Evolutionary conservation across 2,113 vertebrate species (phyloP).

Genomic region (Python bivittatus): DNA sequence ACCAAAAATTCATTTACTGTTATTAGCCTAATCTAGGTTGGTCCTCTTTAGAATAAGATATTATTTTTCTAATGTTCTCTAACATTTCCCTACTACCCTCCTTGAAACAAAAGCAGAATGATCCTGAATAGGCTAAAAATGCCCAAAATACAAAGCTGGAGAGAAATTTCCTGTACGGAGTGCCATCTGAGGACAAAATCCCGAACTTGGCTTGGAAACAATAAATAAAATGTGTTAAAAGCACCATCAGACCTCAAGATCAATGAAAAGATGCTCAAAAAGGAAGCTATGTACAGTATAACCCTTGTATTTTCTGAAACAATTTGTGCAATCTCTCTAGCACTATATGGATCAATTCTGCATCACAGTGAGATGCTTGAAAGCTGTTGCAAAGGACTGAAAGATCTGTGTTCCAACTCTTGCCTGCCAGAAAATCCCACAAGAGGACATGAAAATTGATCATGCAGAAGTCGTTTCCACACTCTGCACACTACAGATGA

Average conservation of each 20-base stretch:
- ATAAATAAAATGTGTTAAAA: not conserved
- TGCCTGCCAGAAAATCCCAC: not conserved
- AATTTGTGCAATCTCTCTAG: not conserved
- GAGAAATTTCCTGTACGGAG: not conserved
- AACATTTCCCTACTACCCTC: not conserved
- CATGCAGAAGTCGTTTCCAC: not conserved
- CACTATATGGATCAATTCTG: not conserved
- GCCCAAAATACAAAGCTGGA: not conserved
- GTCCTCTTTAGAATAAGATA: not conserved
- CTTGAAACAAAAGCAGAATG: not conserved
- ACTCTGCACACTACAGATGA: not conserved
- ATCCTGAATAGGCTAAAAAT: not conserved
- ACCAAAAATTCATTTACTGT: not conserved
- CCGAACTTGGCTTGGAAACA: not conserved
- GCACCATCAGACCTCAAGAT: not conserved
- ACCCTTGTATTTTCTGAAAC: not conserved
- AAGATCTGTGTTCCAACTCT: not conserved
- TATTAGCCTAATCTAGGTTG: not conserved
- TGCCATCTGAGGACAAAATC: not conserved
- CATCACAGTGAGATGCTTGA: not conserved
- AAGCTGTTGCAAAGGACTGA: not conserved
- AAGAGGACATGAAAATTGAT: not conserved
- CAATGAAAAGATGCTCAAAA: not conserved
- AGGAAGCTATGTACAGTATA: not conserved
- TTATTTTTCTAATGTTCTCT: not conserved